Evolutionary conservation across 2,888 invertebrate species (phyloP).

Genomic region (Druceiella hillmani): DNA sequence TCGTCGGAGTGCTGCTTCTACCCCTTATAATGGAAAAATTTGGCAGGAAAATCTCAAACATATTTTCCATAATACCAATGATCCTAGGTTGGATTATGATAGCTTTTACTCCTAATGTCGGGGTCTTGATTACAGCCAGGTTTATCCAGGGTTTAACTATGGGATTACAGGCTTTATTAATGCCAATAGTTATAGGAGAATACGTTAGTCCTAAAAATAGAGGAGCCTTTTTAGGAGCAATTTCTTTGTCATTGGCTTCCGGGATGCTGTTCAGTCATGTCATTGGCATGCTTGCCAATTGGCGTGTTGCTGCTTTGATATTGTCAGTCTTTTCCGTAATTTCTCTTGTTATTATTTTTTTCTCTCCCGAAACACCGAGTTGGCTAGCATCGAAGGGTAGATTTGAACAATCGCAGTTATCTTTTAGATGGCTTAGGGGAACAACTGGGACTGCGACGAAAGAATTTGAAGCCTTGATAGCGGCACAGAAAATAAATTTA

Average conservation of each 20-base stretch:
- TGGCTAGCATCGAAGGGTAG: conserved; percentile 55
- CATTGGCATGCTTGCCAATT: conserved; percentile 52
- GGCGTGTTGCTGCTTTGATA: conserved; percentile 50
- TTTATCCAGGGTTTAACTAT: conserved; percentile 38
- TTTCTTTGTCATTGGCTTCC: conserved; percentile 52
- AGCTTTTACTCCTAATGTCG: conserved; percentile 35
- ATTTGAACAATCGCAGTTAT: conserved; percentile 46
- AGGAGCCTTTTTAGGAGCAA: conserved; percentile 53
- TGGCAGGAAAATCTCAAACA: conserved; percentile 48
- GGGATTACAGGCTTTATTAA: conserved; percentile 46
- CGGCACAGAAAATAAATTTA: conserved; percentile 36
- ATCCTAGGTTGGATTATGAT: conserved; percentile 49
- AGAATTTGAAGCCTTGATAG: conserved; percentile 36
- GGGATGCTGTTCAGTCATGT: conserved; percentile 58
- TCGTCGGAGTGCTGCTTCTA: conserved; percentile 34
- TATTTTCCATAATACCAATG: conserved; percentile 41
- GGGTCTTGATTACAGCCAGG: conserved; percentile 35
- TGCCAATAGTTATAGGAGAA: conserved; percentile 50
- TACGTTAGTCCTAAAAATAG: conserved; percentile 55
- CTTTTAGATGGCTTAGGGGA: conserved; percentile 55
- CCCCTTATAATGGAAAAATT: conserved; percentile 43
- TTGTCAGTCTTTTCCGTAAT: conserved; percentile 39
- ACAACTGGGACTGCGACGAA: conserved; percentile 39
- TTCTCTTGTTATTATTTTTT: conserved; percentile 37
- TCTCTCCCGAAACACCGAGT: conserved; percentile 56